Conservation (phyloP, 2,113 vertebrate genomes). For the Athene noctua region DNA sequence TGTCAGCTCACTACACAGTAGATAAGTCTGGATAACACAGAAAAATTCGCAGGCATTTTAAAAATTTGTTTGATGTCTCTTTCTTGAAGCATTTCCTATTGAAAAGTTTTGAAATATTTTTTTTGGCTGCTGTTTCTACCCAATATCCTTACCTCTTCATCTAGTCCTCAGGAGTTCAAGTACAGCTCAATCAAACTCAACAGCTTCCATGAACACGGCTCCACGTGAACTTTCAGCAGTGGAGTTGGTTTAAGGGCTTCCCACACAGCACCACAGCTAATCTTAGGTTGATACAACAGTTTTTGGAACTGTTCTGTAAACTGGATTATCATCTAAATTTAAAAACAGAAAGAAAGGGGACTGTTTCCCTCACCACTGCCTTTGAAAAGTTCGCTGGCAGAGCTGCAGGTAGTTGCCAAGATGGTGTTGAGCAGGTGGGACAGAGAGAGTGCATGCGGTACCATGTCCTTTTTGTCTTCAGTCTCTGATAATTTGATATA, state of each 20-base stretch:
- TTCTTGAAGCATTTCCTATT: background rate
- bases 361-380: background rate
- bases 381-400: background rate
- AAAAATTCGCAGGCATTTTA: background rate
- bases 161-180: rapidly evolving
- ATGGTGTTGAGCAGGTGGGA: background rate
- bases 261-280: background rate
- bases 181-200: background rate
- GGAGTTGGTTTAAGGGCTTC: background rate
- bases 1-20: background rate
- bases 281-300: background rate
- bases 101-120: background rate
- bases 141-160: background rate
- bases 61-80: background rate
- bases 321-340: background rate
- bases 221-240: background rate
- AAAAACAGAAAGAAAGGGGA: background rate
- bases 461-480: background rate
- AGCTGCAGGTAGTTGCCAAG: background rate
- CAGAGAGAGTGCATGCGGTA: background rate
- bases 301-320: background rate
- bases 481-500: background rate
- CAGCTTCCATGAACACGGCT: background rate
- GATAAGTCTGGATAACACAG: background rate
- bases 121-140: background rate